Percentiles rank a stretch among this genome's conserved stretches.
These are phyloP conservation scores for Stenodera caucasica DNA, from an alignment of 2,888 invertebrate genomes.

Conservation along the genomic window DNA sequence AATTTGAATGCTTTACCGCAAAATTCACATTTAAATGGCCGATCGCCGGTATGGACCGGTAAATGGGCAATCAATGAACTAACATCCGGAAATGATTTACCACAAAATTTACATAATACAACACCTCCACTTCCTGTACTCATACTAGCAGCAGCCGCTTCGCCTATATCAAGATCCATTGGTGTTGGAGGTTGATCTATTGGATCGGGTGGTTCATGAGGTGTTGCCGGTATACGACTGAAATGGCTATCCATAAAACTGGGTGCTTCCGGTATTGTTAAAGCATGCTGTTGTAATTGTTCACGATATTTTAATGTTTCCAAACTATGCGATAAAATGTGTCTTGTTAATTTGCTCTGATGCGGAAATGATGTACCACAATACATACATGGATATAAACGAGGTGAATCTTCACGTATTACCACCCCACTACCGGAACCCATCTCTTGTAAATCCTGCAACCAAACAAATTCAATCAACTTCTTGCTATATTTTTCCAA, in stretches of 20 bases:
- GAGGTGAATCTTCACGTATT: slow-evolving; percentile 55
- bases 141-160: slow-evolving; percentile 70
- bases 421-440: slow-evolving; percentile 26
- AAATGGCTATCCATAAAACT: slow-evolving; percentile 52
- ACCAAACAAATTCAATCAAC: slow-evolving; percentile 86
- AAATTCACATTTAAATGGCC: slow-evolving; percentile 92
- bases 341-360: slow-evolving; percentile 88
- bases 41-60: slow-evolving; percentile 86
- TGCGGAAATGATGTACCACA: slow-evolving; percentile 87
- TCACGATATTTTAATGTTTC: slow-evolving; percentile 87
- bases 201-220: slow-evolving; percentile 56
- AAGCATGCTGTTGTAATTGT: slow-evolving; percentile 62
- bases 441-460: slow-evolving; percentile 74
- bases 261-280: slow-evolving; percentile 54
- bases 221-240: slow-evolving; percentile 49
- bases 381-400: slow-evolving; percentile 82
- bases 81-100: slow-evolving; percentile 89
- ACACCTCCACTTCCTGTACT: slow-evolving; percentile 59
- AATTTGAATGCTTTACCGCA: slow-evolving; percentile 92
- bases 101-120: slow-evolving; percentile 89
- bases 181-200: slow-evolving; percentile 59
- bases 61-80: slow-evolving; percentile 84
- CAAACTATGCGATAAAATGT: slow-evolving; percentile 85
- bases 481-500: slow-evolving; percentile 68
- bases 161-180: slow-evolving; percentile 64